Base-by-base conservation (phyloP, 1,140 invertebrate species). In the Babylonia areolata region DNA sequence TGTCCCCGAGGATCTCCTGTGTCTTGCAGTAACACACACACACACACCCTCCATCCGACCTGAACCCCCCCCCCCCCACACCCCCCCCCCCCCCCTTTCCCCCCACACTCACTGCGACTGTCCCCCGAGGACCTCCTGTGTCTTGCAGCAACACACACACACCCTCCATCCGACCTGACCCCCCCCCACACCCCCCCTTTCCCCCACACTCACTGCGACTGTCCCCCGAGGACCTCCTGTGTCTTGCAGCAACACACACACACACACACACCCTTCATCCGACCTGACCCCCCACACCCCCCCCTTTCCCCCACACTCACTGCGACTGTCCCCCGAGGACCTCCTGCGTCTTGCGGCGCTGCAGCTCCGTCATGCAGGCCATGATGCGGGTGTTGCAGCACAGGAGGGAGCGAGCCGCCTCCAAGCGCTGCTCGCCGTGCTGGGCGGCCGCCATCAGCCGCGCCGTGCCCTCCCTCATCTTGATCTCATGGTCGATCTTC, bases 401-500 rank as follows among this genome's bases (percentile, higher is more conserved):
- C 37, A 97, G 94, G 83, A 95, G 96, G 90, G 96, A 96, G 82
- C 96, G 96, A 2, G 96, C 96, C 2, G 96, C 96, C 93, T 97
- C 96, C 89, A 97, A 93, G 82, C 95, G 95, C 92, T 97, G 96
- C 31, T 95, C 94, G 58, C 96, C 95, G 90, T 96, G 96, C 89
- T 94, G 94, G 88, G 96, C 96, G 0, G 96, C 96, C 6, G 96
- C 96, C 92, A 97, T 94, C 58, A 97, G 93, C 89, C 96, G 95
- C 3, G 96, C 95, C 0, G 96, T 96, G 0, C 96, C 96, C 91
- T 97, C 96, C 31, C 96, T 95, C 96, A 97, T 97, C 93, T 96
- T 96, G 84, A 96, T 96, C 92, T 97, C 96, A 91, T 96, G 94
- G 89, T 96, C 96, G 85, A 97, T 96, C 91, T 96, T 96, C 90